These are phyloP conservation scores for Choloepus hoffmanni DNA, from an alignment of 2,113 vertebrate genomes.

Conservation along the genomic window DNA sequence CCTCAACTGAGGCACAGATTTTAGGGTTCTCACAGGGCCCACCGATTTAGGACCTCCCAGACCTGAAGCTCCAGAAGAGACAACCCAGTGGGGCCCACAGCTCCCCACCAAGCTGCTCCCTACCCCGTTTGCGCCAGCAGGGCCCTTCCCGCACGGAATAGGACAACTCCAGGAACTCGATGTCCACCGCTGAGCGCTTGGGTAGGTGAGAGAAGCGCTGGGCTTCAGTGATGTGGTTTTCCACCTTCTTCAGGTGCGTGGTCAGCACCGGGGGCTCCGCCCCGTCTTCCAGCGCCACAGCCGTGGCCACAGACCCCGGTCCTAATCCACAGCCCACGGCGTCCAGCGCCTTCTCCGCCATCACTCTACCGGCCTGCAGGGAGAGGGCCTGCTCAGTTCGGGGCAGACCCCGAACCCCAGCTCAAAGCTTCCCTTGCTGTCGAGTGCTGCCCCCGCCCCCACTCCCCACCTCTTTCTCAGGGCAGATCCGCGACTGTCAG, in stretches of 20 bases:
- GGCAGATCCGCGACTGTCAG: slow-evolving; percentile 58
- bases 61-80: not conserved
- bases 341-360: slow-evolving; percentile 80
- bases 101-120: slow-evolving; percentile 24
- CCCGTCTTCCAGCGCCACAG: slow-evolving; percentile 95
- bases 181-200: slow-evolving; percentile 95
- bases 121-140: slow-evolving; percentile 98
- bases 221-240: slow-evolving; percentile 98
- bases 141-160: slow-evolving; percentile 97
- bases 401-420: not conserved
- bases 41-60: not conserved
- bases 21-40: not conserved
- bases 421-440: not conserved
- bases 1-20: not conserved
- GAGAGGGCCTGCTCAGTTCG: slow-evolving; percentile 52
- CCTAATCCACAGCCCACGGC: slow-evolving; percentile 64
- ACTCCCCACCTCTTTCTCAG: slow-evolving; percentile 40
- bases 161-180: slow-evolving; percentile 96
- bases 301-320: slow-evolving; percentile 77
- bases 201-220: slow-evolving; percentile 98
- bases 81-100: not conserved
- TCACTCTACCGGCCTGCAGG: slow-evolving; percentile 67
- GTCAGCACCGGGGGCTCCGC: slow-evolving; percentile 94
- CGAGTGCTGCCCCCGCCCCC: not conserved
- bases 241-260: slow-evolving; percentile 98